These are phyloP conservation scores for Thaleichthys pacificus DNA, from an alignment of 2,797 vertebrate genomes.

Conservation along the genomic window DNA sequence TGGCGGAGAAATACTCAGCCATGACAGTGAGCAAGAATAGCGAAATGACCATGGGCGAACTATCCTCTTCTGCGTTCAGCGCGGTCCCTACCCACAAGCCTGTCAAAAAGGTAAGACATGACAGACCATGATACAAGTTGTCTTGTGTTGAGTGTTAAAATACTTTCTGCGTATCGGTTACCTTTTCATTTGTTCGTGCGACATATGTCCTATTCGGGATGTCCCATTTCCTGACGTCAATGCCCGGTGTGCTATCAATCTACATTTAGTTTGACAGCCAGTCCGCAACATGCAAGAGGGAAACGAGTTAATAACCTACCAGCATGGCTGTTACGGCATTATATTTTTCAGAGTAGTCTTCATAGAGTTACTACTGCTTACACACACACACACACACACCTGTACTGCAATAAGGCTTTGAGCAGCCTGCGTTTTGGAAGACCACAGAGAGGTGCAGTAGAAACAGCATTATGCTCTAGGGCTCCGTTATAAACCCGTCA, in stretches of 20 bases:
- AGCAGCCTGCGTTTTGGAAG: too few relatives aligned
- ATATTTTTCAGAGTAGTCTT: too few relatives aligned
- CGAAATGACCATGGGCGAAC: slow-evolving; percentile 70
- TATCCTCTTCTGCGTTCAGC: slow-evolving; percentile 63
- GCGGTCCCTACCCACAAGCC: slow-evolving; percentile 74
- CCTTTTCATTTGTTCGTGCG: not conserved
- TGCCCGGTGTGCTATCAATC: not conserved
- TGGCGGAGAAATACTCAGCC: slow-evolving; percentile 75
- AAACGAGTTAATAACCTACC: too few relatives aligned
- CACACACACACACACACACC: too few relatives aligned
- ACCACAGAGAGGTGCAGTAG: too few relatives aligned
- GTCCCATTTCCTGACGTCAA: slow-evolving; percentile 7
- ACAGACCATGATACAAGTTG: not conserved
- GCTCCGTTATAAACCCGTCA: too few relatives aligned
- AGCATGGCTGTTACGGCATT: too few relatives aligned
- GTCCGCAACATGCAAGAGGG: not conserved
- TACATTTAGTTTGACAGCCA: not conserved
- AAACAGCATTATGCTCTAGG: too few relatives aligned
- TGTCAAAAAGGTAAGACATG: slow-evolving; percentile 70
- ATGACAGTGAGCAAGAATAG: slow-evolving; percentile 75
- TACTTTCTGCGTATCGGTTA: too few relatives aligned
- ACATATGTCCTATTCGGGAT: not conserved
- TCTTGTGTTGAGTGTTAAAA: not conserved
- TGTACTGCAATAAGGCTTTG: too few relatives aligned
- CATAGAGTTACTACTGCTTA: too few relatives aligned